These are phyloP conservation scores for Beris morrisii DNA, from an alignment of 2,888 invertebrate genomes.

Conservation along the genomic window DNA sequence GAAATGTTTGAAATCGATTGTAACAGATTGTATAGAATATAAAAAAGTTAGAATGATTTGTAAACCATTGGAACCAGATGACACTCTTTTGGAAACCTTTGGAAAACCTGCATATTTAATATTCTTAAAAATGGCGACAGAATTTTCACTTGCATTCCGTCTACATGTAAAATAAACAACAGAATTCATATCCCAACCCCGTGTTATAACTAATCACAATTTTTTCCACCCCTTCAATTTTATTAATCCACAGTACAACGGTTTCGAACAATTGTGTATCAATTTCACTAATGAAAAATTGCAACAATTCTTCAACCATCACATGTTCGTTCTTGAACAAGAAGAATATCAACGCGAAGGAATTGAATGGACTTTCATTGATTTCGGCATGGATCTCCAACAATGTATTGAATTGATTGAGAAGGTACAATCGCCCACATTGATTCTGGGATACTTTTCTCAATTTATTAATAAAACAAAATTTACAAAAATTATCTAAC, in stretches of 20 bases:
- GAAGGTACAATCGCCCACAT: conserved; percentile 59
- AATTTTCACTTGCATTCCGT: neutral
- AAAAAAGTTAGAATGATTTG: too few species aligned
- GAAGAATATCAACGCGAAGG: conserved; percentile 90
- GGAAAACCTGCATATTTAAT: too few species aligned
- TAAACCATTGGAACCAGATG: too few species aligned
- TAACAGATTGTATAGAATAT: too few species aligned
- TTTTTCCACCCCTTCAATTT: neutral
- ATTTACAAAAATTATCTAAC: too few species aligned
- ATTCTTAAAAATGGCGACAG: neutral
- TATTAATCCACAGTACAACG: conserved; percentile 70
- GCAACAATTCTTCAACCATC: conserved; percentile 93
- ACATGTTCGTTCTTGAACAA: conserved; percentile 93
- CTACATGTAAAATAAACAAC: neutral
- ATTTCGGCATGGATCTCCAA: conserved; percentile 90
- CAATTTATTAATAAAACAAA: too few species aligned
- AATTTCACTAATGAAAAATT: conserved; percentile 93
- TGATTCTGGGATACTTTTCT: too few species aligned
- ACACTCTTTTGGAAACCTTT: too few species aligned
- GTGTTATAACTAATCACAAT: neutral
- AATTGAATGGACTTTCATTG: conserved; percentile 90
- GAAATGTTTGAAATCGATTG: too few species aligned
- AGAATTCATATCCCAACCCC: neutral
- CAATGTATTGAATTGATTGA: conserved; percentile 77
- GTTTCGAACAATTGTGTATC: conserved; percentile 92